Percentiles rank a stretch among this genome's conserved stretches.
These are phyloP conservation scores for Nephrotoma guestfalica DNA, from an alignment of 2,888 invertebrate species.

Conservation along the genomic window DNA sequence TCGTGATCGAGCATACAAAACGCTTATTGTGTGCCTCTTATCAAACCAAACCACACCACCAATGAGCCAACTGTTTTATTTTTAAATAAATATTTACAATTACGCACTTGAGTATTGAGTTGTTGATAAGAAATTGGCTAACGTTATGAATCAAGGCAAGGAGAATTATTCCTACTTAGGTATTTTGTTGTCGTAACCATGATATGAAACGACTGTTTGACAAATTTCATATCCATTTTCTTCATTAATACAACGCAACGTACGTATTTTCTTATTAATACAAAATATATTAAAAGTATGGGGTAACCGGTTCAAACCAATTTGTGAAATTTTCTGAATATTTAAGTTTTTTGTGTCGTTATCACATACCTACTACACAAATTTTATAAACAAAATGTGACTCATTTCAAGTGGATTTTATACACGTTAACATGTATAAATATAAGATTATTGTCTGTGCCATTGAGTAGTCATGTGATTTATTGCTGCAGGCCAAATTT, in stretches of 20 bases:
- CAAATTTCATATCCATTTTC: neutral
- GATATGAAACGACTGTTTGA: neutral
- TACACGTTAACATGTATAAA: neutral
- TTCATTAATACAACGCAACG: too few species aligned
- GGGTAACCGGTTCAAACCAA: neutral
- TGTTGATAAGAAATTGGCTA: neutral
- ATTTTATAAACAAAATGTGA: neutral
- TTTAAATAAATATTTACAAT: neutral
- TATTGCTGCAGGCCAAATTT: neutral
- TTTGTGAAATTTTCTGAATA: neutral
- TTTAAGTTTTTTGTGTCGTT: neutral
- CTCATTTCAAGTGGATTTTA: neutral
- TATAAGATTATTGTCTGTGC: neutral
- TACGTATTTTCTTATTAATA: too few species aligned
- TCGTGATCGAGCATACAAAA: neutral
- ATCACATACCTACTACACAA: neutral
- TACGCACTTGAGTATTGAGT: neutral
- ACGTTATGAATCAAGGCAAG: neutral
- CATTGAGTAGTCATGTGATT: neutral
- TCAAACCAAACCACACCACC: neutral
- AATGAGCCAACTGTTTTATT: neutral
- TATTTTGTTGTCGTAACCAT: neutral
- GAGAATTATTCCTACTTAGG: too few species aligned
- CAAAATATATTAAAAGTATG: neutral
- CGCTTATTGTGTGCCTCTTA: neutral